Base-by-base conservation (phyloP, 2,888 invertebrate genomes). In the Epirrhoe alternata region DNA sequence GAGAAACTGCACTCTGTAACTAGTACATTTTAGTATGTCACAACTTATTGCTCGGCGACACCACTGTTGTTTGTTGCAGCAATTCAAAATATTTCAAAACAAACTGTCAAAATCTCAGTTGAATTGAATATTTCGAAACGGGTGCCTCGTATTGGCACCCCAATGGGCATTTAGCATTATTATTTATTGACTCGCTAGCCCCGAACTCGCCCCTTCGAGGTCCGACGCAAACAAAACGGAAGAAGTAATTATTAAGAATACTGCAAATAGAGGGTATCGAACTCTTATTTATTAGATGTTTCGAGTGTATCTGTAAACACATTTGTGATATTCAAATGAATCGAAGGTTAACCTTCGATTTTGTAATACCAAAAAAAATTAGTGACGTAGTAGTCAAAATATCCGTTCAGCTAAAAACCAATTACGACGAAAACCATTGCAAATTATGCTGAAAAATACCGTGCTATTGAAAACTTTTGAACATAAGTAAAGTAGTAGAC, bases 161-260 rank as follows among this genome's bases (percentile, higher is more conserved):
- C 87, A 83, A 81, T 81, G 86, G 86, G 82, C 88, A 87, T 88
- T 90, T 87, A 86, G 86, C 85, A 88, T 90, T 92, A 93, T 92
- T 92, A 92, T 92, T 92, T 93, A 92, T 92, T 88, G 90, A 88
- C 88, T 87, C 82, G 78, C 81, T 74, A 75, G 81, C 78, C 86
- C 85, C 86, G 81, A 84, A 87, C 81, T 82, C 80, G 69, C 86
- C 89, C 89, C 83, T 85, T 63, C 57, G 71, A 79, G 77, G 77
- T 72, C 74, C 77, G 76, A 63, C 6, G 87, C 87, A 91, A 92
- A 92, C 88, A 92, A 90, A 91, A 87, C 88, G 88, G 88, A 90
- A 90, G 86, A 92, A 88, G 90, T 92, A 92, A 92, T 92, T 90
- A 92, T 92, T 91, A 90, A 91, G 90, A 88, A 92, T 90, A 89